phyloP scores from a whole-genome alignment of 2,797 vertebrate genomes.

The Steatocranus sp. region DNA sequence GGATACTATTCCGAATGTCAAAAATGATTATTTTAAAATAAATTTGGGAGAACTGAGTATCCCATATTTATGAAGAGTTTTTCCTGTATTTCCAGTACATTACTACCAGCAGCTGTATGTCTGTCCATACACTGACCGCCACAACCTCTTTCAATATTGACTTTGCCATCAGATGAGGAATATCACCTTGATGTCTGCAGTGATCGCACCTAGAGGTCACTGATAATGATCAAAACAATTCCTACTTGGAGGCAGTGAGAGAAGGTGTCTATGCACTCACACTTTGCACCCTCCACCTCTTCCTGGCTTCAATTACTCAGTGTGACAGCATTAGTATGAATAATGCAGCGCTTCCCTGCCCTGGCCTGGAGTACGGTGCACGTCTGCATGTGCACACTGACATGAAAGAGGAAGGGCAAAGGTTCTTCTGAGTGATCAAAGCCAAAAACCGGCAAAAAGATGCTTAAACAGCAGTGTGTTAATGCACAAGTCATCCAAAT shows the following conservation, averaged over 20 bases:
- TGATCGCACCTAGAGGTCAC: constrained; percentile 50
- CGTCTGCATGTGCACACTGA: background rate
- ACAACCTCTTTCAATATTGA: background rate
- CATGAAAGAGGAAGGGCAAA: constrained; percentile 27
- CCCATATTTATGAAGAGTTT: background rate
- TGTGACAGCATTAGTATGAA: constrained; percentile 39
- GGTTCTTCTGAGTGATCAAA: constrained; percentile 27
- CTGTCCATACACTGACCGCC: background rate
- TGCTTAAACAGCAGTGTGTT: background rate
- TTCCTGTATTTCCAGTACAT: background rate
- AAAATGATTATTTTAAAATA: background rate
- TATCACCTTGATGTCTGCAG: constrained; percentile 49
- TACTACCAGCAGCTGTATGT: background rate
- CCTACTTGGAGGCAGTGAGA: constrained; percentile 4
- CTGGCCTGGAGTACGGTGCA: background rate
- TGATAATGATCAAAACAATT: constrained; percentile 54
- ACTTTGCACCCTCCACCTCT: background rate
- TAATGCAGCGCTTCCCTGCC: constrained; percentile 44
- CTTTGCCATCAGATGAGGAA: constrained; percentile 1
- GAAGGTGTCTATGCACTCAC: background rate
- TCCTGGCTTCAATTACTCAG: constrained; percentile 41
- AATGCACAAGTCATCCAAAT: background rate
- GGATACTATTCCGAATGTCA: background rate
- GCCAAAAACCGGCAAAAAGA: background rate
- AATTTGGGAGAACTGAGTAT: background rate